Evolutionary conservation across 2,888 invertebrate genomes (phyloP).

Genomic region (Charanyca ferruginea): DNA sequence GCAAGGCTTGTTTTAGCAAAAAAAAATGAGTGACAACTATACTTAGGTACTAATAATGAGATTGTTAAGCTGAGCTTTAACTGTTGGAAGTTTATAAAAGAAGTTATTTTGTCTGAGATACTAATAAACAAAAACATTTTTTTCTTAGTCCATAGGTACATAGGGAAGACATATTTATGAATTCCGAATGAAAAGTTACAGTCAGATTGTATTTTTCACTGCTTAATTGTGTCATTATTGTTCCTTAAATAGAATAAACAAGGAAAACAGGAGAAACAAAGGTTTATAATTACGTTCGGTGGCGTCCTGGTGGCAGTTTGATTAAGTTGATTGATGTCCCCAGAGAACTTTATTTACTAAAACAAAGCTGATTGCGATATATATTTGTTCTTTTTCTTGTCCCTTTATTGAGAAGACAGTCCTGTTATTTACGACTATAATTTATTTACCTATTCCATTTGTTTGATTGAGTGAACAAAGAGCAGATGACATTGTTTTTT

Average conservation of each 20-base stretch:
- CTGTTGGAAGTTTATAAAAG: neutral
- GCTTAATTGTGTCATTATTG: slow-evolving; percentile 40
- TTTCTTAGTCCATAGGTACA: neutral
- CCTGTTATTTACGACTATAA: slow-evolving; percentile 65
- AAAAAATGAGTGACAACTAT: slow-evolving; percentile 6
- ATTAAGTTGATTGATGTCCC: slow-evolving; percentile 75
- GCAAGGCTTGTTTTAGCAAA: slow-evolving; percentile 4
- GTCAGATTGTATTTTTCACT: slow-evolving; percentile 7
- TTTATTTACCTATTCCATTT: slow-evolving; percentile 68
- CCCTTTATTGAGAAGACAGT: slow-evolving; percentile 58
- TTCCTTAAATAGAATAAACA: slow-evolving; percentile 34
- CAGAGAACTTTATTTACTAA: slow-evolving; percentile 70
- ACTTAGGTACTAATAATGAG: too few relatives aligned
- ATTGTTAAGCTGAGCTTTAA: neutral
- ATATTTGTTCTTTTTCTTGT: slow-evolving; percentile 52
- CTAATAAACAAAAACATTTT: neutral
- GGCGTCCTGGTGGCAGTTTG: slow-evolving; percentile 65
- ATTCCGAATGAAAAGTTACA: slow-evolving; percentile 6
- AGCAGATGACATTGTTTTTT: slow-evolving; percentile 50
- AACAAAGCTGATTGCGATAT: slow-evolving; percentile 69
- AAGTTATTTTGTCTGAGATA: neutral
- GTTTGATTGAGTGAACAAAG: slow-evolving; percentile 54
- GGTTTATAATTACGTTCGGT: slow-evolving; percentile 67
- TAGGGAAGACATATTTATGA: neutral
- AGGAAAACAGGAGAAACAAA: slow-evolving; percentile 44